Evolutionary conservation across 2,888 invertebrate genomes (phyloP), one percentile per base, ranked within the genome.

Genomic region (Pachymerium ferrugineum): DNA sequence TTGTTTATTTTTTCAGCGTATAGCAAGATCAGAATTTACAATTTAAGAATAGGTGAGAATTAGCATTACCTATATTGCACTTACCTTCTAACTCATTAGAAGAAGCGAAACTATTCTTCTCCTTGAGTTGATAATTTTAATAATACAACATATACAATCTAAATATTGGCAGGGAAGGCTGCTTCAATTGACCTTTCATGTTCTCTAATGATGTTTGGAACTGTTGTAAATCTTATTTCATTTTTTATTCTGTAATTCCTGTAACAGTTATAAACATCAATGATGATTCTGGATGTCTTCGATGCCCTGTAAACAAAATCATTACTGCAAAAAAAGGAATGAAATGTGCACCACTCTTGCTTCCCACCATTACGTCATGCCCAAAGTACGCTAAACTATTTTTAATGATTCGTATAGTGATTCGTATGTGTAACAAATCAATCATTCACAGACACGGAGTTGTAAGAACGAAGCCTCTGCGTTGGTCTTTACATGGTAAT

Each of bases 231-330:
- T n/a, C n/a, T n/a, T n/a, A n/a, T n/a, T n/a, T n/a, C n/a, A n/a
- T n/a, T n/a, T n/a, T n/a, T n/a, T n/a, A 42, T 42, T 42, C 5
- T 3, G n/a, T n/a, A 38, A 38, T 38, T 14, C 16, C 14, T 38
- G 14, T 38, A 16, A 16, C 19, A 47, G 47, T 16, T 22, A 19
- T 47, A 47, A 47, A 16, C 47, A 47, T 47, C 16, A 10, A n/a
- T 3, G 47, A 47, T 19, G 6, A 5, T 10, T n/a, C 47, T 30
- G 30, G 25, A n/a, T 70, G 70, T 22, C n/a, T 70, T 3, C 12
- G 3, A 4, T 70, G 70, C 33, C 70, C 70, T 33, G 22, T 16
- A 31, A 22, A 31, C 33, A 70, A 70, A 70, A 70, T 33, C n/a
- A 35, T 70, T 14, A 22, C 33, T 4, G 70, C 70, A 12, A 33